Percentiles rank a stretch among this genome's conserved stretches.
phyloP scores from a whole-genome alignment of 64 coral and sea anemone genomes.

The Porites lutea region DNA sequence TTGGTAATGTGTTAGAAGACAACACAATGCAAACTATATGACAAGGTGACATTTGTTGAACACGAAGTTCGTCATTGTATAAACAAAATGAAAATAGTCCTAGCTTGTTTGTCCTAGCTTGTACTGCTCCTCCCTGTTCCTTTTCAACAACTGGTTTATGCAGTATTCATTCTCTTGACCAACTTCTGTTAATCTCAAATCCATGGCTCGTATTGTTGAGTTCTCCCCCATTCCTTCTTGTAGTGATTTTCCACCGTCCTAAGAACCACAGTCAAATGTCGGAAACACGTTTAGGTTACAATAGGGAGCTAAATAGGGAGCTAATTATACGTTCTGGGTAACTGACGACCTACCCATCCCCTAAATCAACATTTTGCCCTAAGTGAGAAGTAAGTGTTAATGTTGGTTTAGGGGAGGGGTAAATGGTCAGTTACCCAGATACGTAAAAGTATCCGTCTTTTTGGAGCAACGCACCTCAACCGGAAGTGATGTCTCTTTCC shows the following conservation, averaged over 20 bases:
- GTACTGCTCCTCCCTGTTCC: conserved; percentile 90
- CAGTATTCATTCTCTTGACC: conserved; percentile 99
- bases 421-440: too few species aligned
- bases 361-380: too few species aligned
- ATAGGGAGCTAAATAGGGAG: too few species aligned
- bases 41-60: not conserved
- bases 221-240: conserved; percentile 99
- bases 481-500: too few species aligned
- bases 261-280: not conserved
- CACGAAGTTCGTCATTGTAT: not conserved
- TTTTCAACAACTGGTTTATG: conserved; percentile 94
- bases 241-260: conserved; percentile 97
- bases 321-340: too few species aligned
- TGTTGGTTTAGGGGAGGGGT: too few species aligned
- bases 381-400: too few species aligned
- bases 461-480: too few species aligned
- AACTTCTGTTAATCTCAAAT: conserved; percentile 94
- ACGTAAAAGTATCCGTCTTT: too few species aligned
- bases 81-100: not conserved
- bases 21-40: not conserved
- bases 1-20: too few species aligned
- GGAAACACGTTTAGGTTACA: too few species aligned
- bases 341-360: too few species aligned
- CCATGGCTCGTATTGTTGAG: conserved; percentile 86
- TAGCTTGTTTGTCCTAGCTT: conserved; percentile 55